Conservation (phyloP, 2,113 vertebrate species). For the Pterophyllum scalare region DNA sequence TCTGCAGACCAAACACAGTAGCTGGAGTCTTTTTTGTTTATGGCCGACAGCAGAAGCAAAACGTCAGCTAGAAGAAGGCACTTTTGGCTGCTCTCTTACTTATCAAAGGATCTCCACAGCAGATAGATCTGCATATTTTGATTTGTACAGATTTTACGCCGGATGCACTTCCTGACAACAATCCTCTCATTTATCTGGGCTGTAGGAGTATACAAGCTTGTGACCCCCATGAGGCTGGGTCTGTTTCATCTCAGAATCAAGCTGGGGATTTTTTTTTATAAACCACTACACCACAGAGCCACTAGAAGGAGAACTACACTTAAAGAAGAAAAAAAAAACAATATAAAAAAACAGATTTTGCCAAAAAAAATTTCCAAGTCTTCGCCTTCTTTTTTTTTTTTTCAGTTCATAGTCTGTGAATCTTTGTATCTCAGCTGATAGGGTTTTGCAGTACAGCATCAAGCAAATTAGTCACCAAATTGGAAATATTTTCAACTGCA, state of each 20-base stretch:
- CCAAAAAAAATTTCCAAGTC: not conserved
- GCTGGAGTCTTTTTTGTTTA: not conserved
- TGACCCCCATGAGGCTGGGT: not conserved
- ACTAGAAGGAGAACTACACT: not conserved
- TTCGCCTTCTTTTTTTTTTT: too few relatives aligned
- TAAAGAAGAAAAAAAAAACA: too few relatives aligned
- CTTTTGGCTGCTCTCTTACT: not conserved
- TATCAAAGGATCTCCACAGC: not conserved
- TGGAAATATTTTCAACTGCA: not conserved
- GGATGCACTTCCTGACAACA: not conserved
- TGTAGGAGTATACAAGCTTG: not conserved
- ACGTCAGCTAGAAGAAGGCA: not conserved
- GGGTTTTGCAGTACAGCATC: too few relatives aligned
- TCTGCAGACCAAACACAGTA: not conserved
- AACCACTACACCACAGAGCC: not conserved
- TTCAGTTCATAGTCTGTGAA: not conserved
- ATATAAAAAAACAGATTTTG: too few relatives aligned
- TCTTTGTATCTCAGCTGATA: too few relatives aligned
- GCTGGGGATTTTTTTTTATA: not conserved
- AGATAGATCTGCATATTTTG: slow-evolving; percentile 1
- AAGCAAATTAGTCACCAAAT: too few relatives aligned
- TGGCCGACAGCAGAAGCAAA: not conserved
- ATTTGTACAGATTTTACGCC: not conserved
- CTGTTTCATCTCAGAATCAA: too few relatives aligned
- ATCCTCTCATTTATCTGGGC: not conserved